Evolutionary conservation across 2,113 vertebrate species (phyloP).

Genomic region (Rhinolophus sinicus): DNA sequence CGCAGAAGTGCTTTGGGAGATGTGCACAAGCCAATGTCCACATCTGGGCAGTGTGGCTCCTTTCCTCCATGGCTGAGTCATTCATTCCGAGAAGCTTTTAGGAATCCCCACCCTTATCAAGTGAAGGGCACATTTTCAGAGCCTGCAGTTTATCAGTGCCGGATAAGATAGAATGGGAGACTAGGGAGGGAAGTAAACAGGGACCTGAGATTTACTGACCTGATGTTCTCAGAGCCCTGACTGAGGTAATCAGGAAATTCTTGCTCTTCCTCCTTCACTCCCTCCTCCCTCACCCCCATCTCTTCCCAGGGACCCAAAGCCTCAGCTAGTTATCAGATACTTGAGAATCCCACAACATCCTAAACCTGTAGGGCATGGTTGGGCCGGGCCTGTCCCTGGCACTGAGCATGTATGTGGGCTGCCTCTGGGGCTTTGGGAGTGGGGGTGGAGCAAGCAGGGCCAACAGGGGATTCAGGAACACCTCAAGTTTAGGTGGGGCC

Average conservation of each 20-base stretch:
- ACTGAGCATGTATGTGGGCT: background rate
- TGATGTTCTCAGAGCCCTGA: background rate
- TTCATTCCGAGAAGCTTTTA: background rate
- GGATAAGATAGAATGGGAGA: background rate
- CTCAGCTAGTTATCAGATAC: background rate
- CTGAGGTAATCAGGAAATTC: background rate
- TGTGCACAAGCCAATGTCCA: fast-evolving
- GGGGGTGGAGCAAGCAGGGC: background rate
- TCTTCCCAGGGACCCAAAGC: background rate
- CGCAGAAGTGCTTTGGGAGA: background rate
- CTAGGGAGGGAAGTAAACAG: background rate
- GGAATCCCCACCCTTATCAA: background rate
- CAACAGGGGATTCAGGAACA: background rate
- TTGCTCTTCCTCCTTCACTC: background rate
- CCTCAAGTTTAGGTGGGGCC: background rate
- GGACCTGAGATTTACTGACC: background rate
- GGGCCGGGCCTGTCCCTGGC: background rate
- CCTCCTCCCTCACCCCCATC: fast-evolving
- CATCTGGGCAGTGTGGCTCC: background rate
- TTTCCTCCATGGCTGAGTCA: background rate
- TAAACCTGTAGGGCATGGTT: no score
- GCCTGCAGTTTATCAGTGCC: background rate
- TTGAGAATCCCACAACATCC: background rate
- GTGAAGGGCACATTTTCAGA: background rate
- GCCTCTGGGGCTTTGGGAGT: background rate